phyloP scores from a whole-genome alignment of 2,797 vertebrate species.

The Prunella strophiata region DNA sequence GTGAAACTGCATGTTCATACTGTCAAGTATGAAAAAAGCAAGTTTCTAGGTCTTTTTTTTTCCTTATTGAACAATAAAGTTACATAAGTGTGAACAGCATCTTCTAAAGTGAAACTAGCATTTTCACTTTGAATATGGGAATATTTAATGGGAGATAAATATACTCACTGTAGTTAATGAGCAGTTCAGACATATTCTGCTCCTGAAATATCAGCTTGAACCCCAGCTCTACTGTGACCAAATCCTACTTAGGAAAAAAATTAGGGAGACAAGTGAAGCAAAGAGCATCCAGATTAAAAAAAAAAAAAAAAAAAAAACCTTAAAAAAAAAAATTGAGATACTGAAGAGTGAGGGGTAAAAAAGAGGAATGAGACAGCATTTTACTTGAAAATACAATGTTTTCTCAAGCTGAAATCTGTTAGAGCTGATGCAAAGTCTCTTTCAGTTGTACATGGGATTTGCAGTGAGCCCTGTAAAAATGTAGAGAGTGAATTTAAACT shows the following conservation, averaged over 20 bases:
- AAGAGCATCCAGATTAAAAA: neutral
- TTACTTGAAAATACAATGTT: neutral
- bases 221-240: neutral
- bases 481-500: neutral
- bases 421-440: neutral
- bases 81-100: neutral
- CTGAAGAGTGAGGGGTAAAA: neutral
- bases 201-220: neutral
- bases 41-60: neutral
- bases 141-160: neutral
- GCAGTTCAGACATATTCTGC: neutral
- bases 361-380: neutral
- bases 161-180: neutral
- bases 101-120: neutral
- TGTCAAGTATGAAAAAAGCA: neutral
- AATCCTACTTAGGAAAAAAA: neutral
- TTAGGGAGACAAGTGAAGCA: neutral
- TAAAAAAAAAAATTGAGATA: neutral
- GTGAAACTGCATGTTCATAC: neutral
- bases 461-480: neutral
- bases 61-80: neutral
- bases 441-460: neutral
- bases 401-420: neutral
- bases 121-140: neutral
- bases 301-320: neutral